These are phyloP conservation scores for Poicephalus meyeri DNA, from an alignment of 2,113 vertebrate genomes.

Conservation along the genomic window DNA sequence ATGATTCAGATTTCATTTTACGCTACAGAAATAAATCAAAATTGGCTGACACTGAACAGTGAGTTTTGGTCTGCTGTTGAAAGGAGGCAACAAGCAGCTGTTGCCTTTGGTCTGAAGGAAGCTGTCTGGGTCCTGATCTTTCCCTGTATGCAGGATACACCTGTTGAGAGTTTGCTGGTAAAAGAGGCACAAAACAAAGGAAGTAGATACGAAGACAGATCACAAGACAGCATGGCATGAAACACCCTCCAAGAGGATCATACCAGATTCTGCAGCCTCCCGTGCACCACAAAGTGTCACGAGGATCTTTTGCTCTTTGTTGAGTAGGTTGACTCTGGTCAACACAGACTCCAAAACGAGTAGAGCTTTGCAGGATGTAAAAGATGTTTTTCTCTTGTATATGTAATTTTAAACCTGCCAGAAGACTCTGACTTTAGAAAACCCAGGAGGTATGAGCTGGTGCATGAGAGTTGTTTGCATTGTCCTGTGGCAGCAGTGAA, in stretches of 20 bases:
- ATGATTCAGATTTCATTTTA: slow-evolving; percentile 15
- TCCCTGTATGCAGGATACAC: neutral
- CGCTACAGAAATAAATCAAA: neutral
- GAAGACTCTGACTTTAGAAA: neutral
- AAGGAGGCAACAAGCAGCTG: neutral
- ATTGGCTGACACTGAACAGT: neutral
- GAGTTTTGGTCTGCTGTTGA: neutral
- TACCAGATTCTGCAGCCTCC: neutral
- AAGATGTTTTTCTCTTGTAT: neutral
- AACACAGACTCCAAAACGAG: neutral
- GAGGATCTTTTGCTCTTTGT: neutral
- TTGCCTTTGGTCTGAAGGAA: neutral
- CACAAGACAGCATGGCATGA: neutral
- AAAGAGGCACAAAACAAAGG: slow-evolving; percentile 11
- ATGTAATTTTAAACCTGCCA: neutral
- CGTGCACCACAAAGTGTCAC: neutral
- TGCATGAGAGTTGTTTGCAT: neutral
- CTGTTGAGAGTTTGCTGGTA: neutral
- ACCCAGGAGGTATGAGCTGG: neutral
- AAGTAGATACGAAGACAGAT: neutral
- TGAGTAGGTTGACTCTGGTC: neutral
- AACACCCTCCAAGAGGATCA: neutral
- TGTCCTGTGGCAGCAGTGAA: neutral
- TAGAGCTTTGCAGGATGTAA: neutral
- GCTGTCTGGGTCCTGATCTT: neutral